Evolutionary conservation across 2,113 vertebrate genomes (phyloP).

Genomic region (Pithys albifrons): DNA sequence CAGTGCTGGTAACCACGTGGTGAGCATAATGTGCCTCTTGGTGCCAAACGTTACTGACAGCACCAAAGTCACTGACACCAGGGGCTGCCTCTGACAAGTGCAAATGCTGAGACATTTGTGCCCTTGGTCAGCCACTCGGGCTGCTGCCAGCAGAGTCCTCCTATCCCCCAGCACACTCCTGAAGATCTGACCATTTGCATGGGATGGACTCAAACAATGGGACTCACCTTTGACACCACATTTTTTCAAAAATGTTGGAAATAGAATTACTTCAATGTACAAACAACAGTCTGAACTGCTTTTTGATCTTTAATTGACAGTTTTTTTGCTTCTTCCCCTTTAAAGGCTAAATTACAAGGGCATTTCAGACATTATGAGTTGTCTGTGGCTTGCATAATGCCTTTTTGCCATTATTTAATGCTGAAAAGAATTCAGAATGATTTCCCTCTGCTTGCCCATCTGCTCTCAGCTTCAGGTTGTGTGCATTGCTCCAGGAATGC

Average conservation of each 20-base stretch:
- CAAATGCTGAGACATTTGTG: neutral
- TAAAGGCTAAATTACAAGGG: neutral
- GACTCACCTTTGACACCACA: neutral
- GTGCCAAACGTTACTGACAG: slow-evolving; percentile 10
- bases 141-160: neutral
- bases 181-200: neutral
- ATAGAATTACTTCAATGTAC: neutral
- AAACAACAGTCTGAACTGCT: neutral
- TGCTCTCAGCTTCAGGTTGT: neutral
- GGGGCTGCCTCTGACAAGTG: neutral
- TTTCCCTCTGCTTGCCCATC: neutral
- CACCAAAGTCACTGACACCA: slow-evolving; percentile 18
- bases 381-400: neutral
- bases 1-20: neutral
- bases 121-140: neutral
- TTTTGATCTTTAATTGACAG: neutral
- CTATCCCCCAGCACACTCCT: neutral
- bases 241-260: neutral
- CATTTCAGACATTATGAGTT: neutral
- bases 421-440: neutral
- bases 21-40: neutral
- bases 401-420: neutral
- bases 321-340: neutral
- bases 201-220: neutral
- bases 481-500: neutral